These are phyloP conservation scores for Trichogramma evanescens DNA, from an alignment of 2,888 invertebrate species.

Conservation along the genomic window DNA sequence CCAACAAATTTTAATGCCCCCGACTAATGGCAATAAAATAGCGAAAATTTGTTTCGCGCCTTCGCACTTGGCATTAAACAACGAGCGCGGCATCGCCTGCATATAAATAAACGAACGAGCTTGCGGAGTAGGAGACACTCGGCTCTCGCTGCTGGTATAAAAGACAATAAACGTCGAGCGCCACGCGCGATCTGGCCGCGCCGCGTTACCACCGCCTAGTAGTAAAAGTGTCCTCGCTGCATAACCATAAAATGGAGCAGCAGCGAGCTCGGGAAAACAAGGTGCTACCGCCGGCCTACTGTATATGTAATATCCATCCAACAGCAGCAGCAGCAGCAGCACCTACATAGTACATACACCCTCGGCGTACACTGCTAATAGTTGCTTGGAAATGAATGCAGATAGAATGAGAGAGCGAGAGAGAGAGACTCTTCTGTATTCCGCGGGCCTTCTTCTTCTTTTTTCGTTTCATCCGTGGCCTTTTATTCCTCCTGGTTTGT, in stretches of 20 bases:
- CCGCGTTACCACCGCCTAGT: conserved; percentile 19
- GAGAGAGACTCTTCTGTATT: neutral
- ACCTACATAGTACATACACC: too few species aligned
- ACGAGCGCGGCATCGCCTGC: conserved; percentile 3
- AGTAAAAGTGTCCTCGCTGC: conserved; percentile 42
- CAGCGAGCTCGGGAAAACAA: conserved; percentile 17
- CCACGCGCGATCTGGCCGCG: conserved; percentile 28
- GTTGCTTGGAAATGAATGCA: conserved; percentile 10
- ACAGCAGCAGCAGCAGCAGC: too few species aligned
- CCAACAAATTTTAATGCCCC: conserved; percentile 19
- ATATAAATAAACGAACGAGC: conserved; percentile 33
- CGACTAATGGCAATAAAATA: conserved; percentile 15
- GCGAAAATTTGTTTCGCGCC: conserved; percentile 19
- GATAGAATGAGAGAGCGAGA: conserved; percentile 8
- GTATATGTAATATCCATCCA: too few species aligned
- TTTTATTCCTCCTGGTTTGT: too few species aligned
- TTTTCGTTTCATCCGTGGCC: too few species aligned
- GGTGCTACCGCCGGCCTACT: neutral
- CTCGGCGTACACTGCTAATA: too few species aligned
- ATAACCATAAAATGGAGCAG: conserved; percentile 42
- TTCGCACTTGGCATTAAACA: conserved; percentile 13
- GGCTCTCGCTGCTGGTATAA: conserved; percentile 7
- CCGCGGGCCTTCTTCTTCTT: too few species aligned
- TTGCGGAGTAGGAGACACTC: conserved; percentile 23
- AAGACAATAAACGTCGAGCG: conserved; percentile 35